Conservation (phyloP, 1,140 invertebrate genomes). For the Drosophila nikananu region DNA sequence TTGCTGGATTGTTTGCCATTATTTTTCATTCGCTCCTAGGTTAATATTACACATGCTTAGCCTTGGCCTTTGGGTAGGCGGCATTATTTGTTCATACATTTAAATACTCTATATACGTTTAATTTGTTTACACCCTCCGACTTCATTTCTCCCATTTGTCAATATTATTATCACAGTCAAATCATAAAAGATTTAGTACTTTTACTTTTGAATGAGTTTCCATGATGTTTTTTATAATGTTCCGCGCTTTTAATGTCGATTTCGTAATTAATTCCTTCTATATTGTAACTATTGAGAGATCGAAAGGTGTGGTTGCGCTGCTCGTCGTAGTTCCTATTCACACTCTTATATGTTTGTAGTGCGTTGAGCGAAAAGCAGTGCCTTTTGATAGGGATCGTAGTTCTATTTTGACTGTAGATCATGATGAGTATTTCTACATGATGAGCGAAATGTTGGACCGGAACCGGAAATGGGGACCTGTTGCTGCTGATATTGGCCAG, state of each 20-base stretch:
- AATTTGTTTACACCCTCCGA: slow-evolving; percentile 61
- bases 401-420: slow-evolving; percentile 44
- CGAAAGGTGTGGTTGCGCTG: slow-evolving; percentile 40
- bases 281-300: slow-evolving; percentile 52
- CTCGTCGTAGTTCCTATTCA: slow-evolving; percentile 18
- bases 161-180: slow-evolving; percentile 85
- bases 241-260: slow-evolving; percentile 58
- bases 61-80: slow-evolving; percentile 30
- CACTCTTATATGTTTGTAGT: slow-evolving; percentile 30
- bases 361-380: slow-evolving; percentile 35
- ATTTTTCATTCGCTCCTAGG: slow-evolving; percentile 62
- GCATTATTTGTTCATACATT: slow-evolving; percentile 67
- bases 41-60: slow-evolving; percentile 65
- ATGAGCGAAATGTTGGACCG: slow-evolving; percentile 50
- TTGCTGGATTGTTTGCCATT: slow-evolving; percentile 32
- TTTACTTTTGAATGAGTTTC: slow-evolving; percentile 85
- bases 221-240: slow-evolving; percentile 76
- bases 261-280: slow-evolving; percentile 33
- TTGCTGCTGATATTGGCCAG: slow-evolving; percentile 36
- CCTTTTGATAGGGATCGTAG: slow-evolving; percentile 16
- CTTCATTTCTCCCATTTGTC: slow-evolving; percentile 68
- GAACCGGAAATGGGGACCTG: slow-evolving; percentile 18
- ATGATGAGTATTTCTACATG: slow-evolving; percentile 47
- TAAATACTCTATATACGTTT: slow-evolving; percentile 81
- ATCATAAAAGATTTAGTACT: slow-evolving; percentile 85